These are phyloP conservation scores for Andinoacara biseriatus DNA, from an alignment of 2,113 vertebrate genomes.

Conservation along the genomic window DNA sequence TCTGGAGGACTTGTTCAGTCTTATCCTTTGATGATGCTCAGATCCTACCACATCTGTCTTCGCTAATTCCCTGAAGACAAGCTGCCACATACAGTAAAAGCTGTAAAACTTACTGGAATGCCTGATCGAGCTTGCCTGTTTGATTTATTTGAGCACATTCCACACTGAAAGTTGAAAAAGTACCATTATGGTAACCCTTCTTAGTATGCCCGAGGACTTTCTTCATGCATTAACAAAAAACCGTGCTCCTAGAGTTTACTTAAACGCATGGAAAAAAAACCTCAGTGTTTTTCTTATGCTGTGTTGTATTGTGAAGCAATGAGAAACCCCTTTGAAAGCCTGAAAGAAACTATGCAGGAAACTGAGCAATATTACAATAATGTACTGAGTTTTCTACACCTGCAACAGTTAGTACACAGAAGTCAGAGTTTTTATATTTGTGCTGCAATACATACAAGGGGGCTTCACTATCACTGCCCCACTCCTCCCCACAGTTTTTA, in stretches of 20 bases:
- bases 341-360: neutral
- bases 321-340: neutral
- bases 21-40: constrained; percentile 1
- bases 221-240: neutral
- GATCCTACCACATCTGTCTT: neutral
- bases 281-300: neutral
- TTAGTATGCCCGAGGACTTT: neutral
- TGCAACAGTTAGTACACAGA: too few species aligned
- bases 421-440: too few species aligned
- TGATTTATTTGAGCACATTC: constrained; percentile 11
- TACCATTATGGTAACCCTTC: neutral
- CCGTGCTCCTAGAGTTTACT: neutral
- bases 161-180: neutral
- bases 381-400: too few species aligned
- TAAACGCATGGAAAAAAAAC: neutral
- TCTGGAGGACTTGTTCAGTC: neutral
- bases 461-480: too few species aligned
- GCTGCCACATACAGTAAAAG: neutral
- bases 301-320: neutral
- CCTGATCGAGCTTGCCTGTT: neutral
- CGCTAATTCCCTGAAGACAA: constrained; percentile 11
- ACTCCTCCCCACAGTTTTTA: too few species aligned
- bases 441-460: too few species aligned
- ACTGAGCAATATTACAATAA: neutral
- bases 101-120: neutral